These are phyloP conservation scores for Pollenia angustigena DNA, from an alignment of 2,888 invertebrate species.

Conservation along the genomic window DNA sequence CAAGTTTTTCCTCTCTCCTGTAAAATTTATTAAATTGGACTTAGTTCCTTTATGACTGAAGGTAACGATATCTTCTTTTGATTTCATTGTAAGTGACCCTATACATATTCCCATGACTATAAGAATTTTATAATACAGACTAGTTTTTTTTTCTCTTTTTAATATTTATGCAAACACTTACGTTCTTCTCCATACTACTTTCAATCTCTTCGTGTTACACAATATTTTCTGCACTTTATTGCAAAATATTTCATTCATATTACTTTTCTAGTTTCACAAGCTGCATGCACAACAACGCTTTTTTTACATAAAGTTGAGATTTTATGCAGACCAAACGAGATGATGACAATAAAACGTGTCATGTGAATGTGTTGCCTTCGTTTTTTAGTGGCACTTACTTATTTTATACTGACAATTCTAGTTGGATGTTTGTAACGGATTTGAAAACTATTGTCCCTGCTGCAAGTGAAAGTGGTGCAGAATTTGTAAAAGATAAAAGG, in stretches of 20 bases:
- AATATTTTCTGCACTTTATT: conserved; percentile 45
- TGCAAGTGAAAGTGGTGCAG: conserved; percentile 36
- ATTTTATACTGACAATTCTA: conserved; percentile 39
- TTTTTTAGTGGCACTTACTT: conserved; percentile 11
- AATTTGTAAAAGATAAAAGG: conserved; percentile 10
- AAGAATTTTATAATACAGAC: neutral
- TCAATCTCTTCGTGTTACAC: neutral
- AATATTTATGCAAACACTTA: conserved; percentile 25
- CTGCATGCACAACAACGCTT: conserved; percentile 26
- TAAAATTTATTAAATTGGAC: no score
- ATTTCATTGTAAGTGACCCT: neutral
- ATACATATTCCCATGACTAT: neutral
- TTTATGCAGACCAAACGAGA: conserved; percentile 57
- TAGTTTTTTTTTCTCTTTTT: neutral
- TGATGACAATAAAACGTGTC: conserved; percentile 63
- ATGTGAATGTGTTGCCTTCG: conserved; percentile 50
- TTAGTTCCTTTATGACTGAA: no score
- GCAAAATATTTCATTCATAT: conserved; percentile 54
- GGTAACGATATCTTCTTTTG: neutral
- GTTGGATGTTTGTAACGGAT: conserved; percentile 15
- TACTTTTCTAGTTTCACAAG: conserved; percentile 36
- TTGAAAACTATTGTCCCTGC: conserved; percentile 14
- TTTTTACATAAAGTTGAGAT: conserved; percentile 58
- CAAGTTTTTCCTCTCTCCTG: no score
- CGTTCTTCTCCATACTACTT: neutral